phyloP scores from a whole-genome alignment of 1,140 invertebrate genomes.

The Thalassaphorura encarpata region DNA sequence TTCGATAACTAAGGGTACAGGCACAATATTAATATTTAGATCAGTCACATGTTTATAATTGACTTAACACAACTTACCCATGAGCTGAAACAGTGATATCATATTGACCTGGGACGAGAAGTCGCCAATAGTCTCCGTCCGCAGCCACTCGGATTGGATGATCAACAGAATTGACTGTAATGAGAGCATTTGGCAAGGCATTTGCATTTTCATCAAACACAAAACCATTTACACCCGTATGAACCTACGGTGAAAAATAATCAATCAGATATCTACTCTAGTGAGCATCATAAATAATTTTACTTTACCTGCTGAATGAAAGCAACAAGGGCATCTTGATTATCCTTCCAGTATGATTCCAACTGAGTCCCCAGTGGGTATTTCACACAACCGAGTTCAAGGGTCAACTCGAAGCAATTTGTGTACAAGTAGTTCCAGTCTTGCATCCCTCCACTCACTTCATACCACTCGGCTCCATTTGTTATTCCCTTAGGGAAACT shows the following conservation, averaged over 20 bases:
- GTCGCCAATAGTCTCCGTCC: constrained; percentile 85
- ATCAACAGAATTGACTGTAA: constrained; percentile 59
- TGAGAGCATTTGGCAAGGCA: constrained; percentile 59
- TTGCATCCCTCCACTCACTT: constrained; percentile 88
- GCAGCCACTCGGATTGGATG: constrained; percentile 57
- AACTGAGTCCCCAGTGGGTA: constrained; percentile 67
- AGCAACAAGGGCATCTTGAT: constrained; percentile 68
- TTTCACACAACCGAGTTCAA: constrained; percentile 91
- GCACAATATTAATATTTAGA: not conserved
- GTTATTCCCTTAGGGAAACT: constrained; percentile 72
- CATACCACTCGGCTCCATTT: constrained; percentile 88
- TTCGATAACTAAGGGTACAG: constrained; percentile 48
- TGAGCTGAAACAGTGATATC: constrained; percentile 60
- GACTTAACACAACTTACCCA: constrained; percentile 41
- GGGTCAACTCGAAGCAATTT: constrained; percentile 87
- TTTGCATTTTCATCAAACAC: constrained; percentile 64
- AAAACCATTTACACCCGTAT: constrained; percentile 76
- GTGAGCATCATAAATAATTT: not conserved
- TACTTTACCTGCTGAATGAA: constrained; percentile 72
- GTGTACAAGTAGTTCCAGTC: constrained; percentile 93
- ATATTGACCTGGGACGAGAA: constrained; percentile 79
- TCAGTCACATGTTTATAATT: not conserved
- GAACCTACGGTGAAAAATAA: constrained; percentile 49
- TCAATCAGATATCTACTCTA: constrained; percentile 6
- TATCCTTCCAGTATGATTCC: constrained; percentile 74